phyloP scores from a whole-genome alignment of 2,113 vertebrate genomes.

The Hepsetus odoe region DNA sequence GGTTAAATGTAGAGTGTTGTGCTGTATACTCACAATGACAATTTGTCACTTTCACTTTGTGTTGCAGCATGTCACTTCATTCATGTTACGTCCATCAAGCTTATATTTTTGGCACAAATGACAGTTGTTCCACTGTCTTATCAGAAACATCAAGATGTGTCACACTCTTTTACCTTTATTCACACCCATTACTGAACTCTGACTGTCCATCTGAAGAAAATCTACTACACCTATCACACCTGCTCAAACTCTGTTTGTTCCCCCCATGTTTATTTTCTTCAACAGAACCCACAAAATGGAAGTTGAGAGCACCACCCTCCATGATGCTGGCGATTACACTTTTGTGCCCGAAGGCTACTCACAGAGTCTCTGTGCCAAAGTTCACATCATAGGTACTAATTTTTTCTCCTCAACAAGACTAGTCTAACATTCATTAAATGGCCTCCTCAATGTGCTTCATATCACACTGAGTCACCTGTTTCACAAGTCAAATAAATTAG shows the following conservation, averaged over 20 bases:
- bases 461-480: neutral
- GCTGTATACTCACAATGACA: no score
- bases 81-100: neutral
- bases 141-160: neutral
- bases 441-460: no score
- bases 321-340: constrained; percentile 92
- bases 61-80: no score
- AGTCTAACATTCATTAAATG: neutral
- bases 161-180: neutral
- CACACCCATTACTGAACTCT: neutral
- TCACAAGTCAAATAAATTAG: neutral
- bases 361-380: constrained; percentile 84
- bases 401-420: neutral
- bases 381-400: constrained; percentile 89
- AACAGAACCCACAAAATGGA: constrained; percentile 88
- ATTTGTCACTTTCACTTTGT: no score
- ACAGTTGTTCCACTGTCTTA: neutral
- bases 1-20: no score
- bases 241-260: no score
- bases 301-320: constrained; percentile 77
- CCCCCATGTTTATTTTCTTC: constrained; percentile 23
- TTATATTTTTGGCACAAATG: neutral
- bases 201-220: neutral
- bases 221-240: neutral
- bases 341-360: constrained; percentile 93